Evolutionary conservation across 2,888 invertebrate genomes (phyloP), one percentile per base, ranked within the genome.

Genomic region (Halictus quadricinctus): DNA sequence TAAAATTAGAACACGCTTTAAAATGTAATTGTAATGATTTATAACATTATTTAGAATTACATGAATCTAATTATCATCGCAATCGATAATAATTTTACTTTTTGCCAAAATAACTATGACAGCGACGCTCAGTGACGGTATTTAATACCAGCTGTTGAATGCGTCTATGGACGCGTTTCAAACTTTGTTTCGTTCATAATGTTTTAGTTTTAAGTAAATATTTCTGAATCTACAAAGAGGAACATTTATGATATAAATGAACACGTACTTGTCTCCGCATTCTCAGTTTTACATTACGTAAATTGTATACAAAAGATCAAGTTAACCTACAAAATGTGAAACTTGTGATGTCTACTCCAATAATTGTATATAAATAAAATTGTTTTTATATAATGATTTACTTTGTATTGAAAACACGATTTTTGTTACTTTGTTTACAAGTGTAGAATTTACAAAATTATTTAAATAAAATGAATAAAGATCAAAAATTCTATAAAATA

Each of bases 311-410:
- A 7, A 8, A 75, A 50, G 6, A 25, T 12, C 73, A 58, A 43
- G 29, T 58, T 41, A 54, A 74, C 6, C 21, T 18, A 66, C 2
- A 25, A 60, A 25, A 43, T 75, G 78, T 60, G 64, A 0, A 41
- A 70, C 5, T 50, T 29, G 36, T 25, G 41, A 46, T 21, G 54
- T 58, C 48, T 69, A 36, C 66, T 73, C 13, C 25, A 60, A 77
- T 21, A n/a, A 48, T 43, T 78, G 36, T 83, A 78, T 1, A 84
- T 70, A 78, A 74, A 70, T 70, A 15, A 29, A 70, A 25, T 70
- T 70, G 15, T 60, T 66, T 25, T 69, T 48, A 54, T 15, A 72
- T 29, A 72, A 72, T 72, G 29, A 72, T 54, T 72, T 64, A 58
- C 13, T 15, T 58, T 15, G 48, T 29, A 64, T 12, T 81, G 3